Evolutionary conservation across 2,888 invertebrate species (phyloP), one percentile per base, ranked within the genome.

Genomic region (Lacanobia wlatinum): DNA sequence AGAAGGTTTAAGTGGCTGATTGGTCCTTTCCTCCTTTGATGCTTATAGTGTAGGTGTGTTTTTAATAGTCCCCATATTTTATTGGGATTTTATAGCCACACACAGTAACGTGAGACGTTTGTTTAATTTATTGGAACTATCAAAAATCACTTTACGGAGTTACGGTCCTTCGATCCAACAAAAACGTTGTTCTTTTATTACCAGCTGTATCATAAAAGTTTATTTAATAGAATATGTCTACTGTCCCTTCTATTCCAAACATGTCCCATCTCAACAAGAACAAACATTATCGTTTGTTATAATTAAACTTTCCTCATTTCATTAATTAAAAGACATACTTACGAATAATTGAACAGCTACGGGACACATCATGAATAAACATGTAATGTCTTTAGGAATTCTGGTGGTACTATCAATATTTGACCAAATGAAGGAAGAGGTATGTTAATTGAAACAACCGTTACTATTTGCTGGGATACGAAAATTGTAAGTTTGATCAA

Each of bases 251-350:
- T 28, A 46, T 50, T 52, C 34, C 14, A 70, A 83, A 68, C 70
- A 59, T 70, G 23, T 69, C 38, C 52, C 53, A 61, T 66, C 73
- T 62, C 63, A 64, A 69, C 53, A 70, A 64, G 53, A 70, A 83
- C 73, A 48, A 68, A 71, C 80, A 85, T 86, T 74, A 83, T 76
- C 78, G 73, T 85, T 72, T 74, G 75, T 84, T 86, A 76, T 70
- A 77, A 82, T 81, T 84, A 84, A 83, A 75, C 67, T 70, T 77
- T 73, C 66, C 70, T 65, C 67, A 71, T 83, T 81, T 71, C 73
- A 70, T 85, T 86, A 82, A 85, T 86, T 83, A 83, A 86, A 84
- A 81, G 55, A 66, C 60, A 75, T 77, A 79, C 73, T 71, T 64
- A 67, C 56, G 69, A 69, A 83, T 84, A 86, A 85, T 83, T 86